phyloP scores from a whole-genome alignment of 2,113 vertebrate genomes.

The Spheniscus mendiculus region DNA sequence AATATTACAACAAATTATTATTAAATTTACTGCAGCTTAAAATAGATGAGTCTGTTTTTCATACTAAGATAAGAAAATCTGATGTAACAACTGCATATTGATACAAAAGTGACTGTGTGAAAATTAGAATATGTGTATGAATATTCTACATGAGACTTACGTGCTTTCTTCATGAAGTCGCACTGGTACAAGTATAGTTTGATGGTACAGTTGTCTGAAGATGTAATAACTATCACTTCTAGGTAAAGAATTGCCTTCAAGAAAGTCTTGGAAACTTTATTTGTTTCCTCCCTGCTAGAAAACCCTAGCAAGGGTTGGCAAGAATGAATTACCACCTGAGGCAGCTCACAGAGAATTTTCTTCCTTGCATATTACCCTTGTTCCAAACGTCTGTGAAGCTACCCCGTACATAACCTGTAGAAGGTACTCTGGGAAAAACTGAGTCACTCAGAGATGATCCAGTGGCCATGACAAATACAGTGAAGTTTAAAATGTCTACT shows the following conservation, averaged over 20 bases:
- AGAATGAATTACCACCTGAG: not conserved
- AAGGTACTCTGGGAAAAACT: not conserved
- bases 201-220: not conserved
- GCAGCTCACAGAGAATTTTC: not conserved
- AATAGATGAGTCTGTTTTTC: not conserved
- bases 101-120: not conserved
- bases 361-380: rapidly evolving
- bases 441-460: not conserved
- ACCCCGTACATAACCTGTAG: not conserved
- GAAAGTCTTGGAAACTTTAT: not conserved
- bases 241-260: not conserved
- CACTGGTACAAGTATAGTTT: not conserved
- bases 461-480: not conserved
- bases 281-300: not conserved
- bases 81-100: too few species aligned
- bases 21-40: not conserved
- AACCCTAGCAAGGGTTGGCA: not conserved
- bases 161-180: not conserved
- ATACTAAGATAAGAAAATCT: not conserved
- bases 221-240: not conserved
- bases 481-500: not conserved
- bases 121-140: not conserved
- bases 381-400: not conserved
- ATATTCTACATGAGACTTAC: rapidly evolving
- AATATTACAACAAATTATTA: not conserved